Evolutionary conservation across 2,113 vertebrate species (phyloP).

Genomic region (Phrynosoma blainvillii): DNA sequence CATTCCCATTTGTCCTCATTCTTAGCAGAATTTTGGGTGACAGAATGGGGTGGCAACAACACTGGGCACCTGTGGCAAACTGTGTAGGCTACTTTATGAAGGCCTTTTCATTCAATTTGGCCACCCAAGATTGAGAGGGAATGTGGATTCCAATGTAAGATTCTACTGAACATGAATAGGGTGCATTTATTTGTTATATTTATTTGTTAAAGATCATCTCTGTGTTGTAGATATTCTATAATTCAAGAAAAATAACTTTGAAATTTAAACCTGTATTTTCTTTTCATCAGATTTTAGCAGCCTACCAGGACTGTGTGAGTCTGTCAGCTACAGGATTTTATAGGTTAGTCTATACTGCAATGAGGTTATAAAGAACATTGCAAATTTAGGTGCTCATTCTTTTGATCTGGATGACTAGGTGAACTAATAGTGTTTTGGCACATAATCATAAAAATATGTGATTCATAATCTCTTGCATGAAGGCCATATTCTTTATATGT

Average conservation of each 20-base stretch:
- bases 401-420: background rate
- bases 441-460: background rate
- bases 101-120: background rate
- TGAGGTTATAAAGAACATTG: background rate
- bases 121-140: background rate
- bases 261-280: slow-evolving; percentile 1
- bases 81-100: no score
- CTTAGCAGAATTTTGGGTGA: no score
- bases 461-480: background rate
- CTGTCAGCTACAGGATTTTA: slow-evolving; percentile 93
- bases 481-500: background rate
- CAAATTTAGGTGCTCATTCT: background rate
- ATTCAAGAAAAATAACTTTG: background rate
- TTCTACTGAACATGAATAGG: background rate
- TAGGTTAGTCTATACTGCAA: slow-evolving; percentile 78
- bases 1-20: no score
- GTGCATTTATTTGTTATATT: background rate
- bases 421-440: background rate
- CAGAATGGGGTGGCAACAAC: no score
- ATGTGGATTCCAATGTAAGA: background rate
- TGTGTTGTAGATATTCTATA: background rate
- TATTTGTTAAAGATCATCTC: background rate
- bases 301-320: slow-evolving; percentile 85
- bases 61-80: no score
- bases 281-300: slow-evolving; percentile 82